phyloP scores from a whole-genome alignment of 2,888 invertebrate species.

The Coremacera marginata region DNA sequence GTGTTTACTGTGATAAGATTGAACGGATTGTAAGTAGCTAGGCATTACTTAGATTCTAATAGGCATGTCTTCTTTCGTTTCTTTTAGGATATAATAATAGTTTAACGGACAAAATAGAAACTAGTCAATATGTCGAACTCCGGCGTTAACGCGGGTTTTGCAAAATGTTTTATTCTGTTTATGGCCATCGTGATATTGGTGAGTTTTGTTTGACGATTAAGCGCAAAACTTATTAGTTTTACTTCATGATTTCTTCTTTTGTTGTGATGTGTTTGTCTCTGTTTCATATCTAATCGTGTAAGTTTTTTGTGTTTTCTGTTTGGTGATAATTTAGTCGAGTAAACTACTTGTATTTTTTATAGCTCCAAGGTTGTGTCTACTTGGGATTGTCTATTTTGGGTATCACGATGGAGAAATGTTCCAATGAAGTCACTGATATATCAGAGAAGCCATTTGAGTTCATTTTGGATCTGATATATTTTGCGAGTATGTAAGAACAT shows the following conservation, averaged over 20 bases:
- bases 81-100: not conserved
- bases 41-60: not conserved
- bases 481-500: constrained; percentile 54
- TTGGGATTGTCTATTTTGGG: constrained; percentile 62
- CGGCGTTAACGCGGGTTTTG: constrained; percentile 60
- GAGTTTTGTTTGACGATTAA: constrained; percentile 46
- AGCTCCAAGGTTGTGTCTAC: constrained; percentile 62
- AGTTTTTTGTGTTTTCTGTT: not conserved
- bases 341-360: constrained; percentile 12
- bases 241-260: not conserved
- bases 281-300: constrained; percentile 21
- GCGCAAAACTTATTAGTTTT: not conserved
- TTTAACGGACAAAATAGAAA: not conserved
- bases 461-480: constrained; percentile 62
- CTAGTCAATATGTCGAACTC: constrained; percentile 54
- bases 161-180: constrained; percentile 65
- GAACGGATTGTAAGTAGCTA: not conserved
- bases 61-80: not conserved
- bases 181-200: constrained; percentile 65
- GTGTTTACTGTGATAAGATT: not conserved
- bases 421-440: constrained; percentile 50
- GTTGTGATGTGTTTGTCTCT: not conserved
- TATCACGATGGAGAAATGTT: constrained; percentile 56
- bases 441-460: constrained; percentile 56
- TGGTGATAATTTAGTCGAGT: not conserved